These are phyloP conservation scores for Diadromus collaris DNA, from an alignment of 2,888 invertebrate species.

Conservation along the genomic window DNA sequence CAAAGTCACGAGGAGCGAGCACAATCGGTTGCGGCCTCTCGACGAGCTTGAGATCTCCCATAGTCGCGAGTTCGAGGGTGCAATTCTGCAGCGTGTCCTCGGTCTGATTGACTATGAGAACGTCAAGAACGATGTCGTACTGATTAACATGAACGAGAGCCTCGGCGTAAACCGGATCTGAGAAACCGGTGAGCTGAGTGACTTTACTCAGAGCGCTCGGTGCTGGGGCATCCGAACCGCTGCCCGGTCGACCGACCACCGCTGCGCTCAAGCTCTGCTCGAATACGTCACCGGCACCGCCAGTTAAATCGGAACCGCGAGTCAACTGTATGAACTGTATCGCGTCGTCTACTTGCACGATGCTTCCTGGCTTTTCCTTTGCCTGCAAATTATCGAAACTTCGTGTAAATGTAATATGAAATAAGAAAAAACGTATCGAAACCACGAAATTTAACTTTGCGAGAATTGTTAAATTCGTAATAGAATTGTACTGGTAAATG, in stretches of 20 bases:
- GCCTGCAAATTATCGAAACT: conserved; percentile 79
- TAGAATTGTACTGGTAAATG: neutral
- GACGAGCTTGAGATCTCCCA: conserved; percentile 98
- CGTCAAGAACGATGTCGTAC: conserved; percentile 99
- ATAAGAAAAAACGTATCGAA: neutral
- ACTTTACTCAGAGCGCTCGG: conserved; percentile 88
- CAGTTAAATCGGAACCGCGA: conserved; percentile 84
- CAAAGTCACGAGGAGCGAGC: conserved; percentile 97
- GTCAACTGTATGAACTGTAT: conserved; percentile 91
- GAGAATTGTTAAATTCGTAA: neutral
- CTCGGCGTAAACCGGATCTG: conserved; percentile 99
- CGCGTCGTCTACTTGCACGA: conserved; percentile 93
- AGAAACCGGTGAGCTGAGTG: conserved; percentile 98
- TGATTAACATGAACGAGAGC: conserved; percentile 99
- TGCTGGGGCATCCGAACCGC: conserved; percentile 81
- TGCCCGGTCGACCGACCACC: conserved; percentile 85
- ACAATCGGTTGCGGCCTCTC: conserved; percentile 98
- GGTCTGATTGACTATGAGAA: conserved; percentile 99
- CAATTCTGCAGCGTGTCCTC: conserved; percentile 99
- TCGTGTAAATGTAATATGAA: neutral
- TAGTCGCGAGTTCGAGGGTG: conserved; percentile 97
- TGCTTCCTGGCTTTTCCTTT: conserved; percentile 85
- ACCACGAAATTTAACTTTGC: neutral
- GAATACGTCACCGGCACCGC: conserved; percentile 91
- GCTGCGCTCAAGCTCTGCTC: conserved; percentile 96